Evolutionary conservation across 1,140 invertebrate species (phyloP), one percentile per base, ranked within the genome.

Genomic region (Armadillidium nasatum): DNA sequence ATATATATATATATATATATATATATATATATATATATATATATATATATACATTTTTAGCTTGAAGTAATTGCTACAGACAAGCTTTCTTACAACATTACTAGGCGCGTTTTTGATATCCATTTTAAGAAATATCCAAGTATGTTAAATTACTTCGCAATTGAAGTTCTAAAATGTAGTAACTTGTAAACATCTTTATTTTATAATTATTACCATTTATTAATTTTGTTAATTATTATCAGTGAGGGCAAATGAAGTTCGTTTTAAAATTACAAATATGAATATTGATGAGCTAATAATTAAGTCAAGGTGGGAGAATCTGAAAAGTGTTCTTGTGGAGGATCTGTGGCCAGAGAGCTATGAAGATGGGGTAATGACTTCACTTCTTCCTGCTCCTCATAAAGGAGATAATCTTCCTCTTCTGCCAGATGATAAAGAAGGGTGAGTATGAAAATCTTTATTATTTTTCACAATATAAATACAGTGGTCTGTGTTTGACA

Each of bases 341-440:
- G 50, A 60, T 19, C 50, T 60, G 11, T 60, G 50, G 50, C 50
- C 50, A 60, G 50, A 60, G 50, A 60, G 50, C 7, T 13, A 2
- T 60, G 50, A 19, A 60, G 50, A 60, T 4, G 50, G 50, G 7
- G 93, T 93, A 83, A 85, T 94, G 0, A 93, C 93, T 0, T 94
- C 93, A 82, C 85, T 96, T 73, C 91, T 90, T 44, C 93, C 93
- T n/a, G 79, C 77, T 15, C 71, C 75, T 11, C 60, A 70, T 82
- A 86, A 94, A 68, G 94, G 94, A 19, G 93, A 92, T 4, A 86
- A 93, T 67, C 84, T 92, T 75, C 94, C 94, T 1, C 82, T 94
- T 21, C 89, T 90, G 82, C 93, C 93, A 0, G 89, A 88, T 79
- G 92, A 94, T 82, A 90, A 91, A 44, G 93, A 95, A 87, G 94